Conservation (phyloP, 2,888 invertebrate species). For the Cosmopolites sordidus region DNA sequence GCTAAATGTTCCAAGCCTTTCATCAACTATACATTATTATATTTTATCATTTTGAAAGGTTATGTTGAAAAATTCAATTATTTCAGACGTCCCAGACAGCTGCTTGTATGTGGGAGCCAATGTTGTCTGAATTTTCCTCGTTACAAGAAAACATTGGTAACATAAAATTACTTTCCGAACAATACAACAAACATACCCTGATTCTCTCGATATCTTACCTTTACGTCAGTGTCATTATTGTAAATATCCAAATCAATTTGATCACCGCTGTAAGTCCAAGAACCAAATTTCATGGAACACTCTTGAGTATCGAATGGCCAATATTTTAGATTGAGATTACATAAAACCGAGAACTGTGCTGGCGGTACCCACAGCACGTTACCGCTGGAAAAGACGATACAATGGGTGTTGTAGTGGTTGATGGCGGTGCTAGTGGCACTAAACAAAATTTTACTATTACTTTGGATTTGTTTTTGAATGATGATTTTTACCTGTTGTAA, state of each 20-base stretch:
- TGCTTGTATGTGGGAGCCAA: too few relatives aligned
- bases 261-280: constrained; percentile 64
- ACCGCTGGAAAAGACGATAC: constrained; percentile 52
- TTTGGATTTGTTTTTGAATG: not conserved
- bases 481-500: constrained; percentile 56
- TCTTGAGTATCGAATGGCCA: constrained; percentile 76
- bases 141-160: too few relatives aligned
- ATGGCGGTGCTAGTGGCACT: constrained; percentile 59
- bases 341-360: constrained; percentile 61
- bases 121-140: too few relatives aligned
- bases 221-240: constrained; percentile 32
- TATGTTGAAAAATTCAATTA: too few relatives aligned
- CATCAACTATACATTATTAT: too few relatives aligned
- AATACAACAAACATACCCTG: not conserved
- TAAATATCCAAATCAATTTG: constrained; percentile 52
- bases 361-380: constrained; percentile 64
- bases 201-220: constrained; percentile 29
- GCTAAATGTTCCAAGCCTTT: too few relatives aligned
- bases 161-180: too few relatives aligned
- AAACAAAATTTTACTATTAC: constrained; percentile 4
- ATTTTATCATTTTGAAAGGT: too few relatives aligned
- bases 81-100: too few relatives aligned
- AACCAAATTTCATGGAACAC: constrained; percentile 66
- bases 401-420: constrained; percentile 57
- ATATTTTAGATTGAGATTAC: constrained; percentile 60